A percentile compares a stretch with the other conserved stretches of the same genome.
Conservation (phyloP, 2,113 vertebrate genomes). For the Clinocottus analis region DNA sequence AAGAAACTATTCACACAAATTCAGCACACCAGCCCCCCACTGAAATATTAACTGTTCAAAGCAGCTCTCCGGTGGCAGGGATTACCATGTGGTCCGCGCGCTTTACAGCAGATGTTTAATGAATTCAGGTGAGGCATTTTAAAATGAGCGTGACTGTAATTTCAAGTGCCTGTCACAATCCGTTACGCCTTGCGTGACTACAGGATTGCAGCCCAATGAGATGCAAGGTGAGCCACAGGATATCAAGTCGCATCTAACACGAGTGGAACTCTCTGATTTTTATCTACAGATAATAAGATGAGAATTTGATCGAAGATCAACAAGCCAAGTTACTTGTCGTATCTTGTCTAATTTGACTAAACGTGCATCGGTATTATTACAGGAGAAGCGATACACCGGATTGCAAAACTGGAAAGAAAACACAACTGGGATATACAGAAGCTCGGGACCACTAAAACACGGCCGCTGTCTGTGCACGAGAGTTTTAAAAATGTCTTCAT, state of each 20-base stretch:
- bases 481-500: conserved; percentile 57
- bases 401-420: background rate
- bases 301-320: conserved; percentile 38
- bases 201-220: conserved; percentile 36
- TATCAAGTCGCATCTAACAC: conserved; percentile 46
- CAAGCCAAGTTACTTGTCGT: conserved; percentile 53
- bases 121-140: conserved; percentile 66
- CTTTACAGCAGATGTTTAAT: conserved; percentile 61
- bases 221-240: conserved; percentile 47
- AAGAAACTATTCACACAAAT: conserved; percentile 62
- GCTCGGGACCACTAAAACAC: background rate
- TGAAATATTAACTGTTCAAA: conserved; percentile 75
- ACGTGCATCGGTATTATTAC: conserved; percentile 30
- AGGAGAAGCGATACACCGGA: conserved; percentile 15
- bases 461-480: conserved; percentile 23
- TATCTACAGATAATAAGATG: conserved; percentile 27
- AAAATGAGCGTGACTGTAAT: conserved; percentile 65
- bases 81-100: conserved; percentile 54
- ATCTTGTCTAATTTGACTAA: conserved; percentile 63
- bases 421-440: conserved; percentile 3
- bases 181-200: conserved; percentile 60
- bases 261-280: conserved; percentile 29
- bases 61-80: conserved; percentile 58
- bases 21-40: background rate
- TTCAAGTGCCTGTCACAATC: conserved; percentile 67